Conservation (phyloP, 2,888 invertebrate species). For the Yponomeuta cagnagella region DNA sequence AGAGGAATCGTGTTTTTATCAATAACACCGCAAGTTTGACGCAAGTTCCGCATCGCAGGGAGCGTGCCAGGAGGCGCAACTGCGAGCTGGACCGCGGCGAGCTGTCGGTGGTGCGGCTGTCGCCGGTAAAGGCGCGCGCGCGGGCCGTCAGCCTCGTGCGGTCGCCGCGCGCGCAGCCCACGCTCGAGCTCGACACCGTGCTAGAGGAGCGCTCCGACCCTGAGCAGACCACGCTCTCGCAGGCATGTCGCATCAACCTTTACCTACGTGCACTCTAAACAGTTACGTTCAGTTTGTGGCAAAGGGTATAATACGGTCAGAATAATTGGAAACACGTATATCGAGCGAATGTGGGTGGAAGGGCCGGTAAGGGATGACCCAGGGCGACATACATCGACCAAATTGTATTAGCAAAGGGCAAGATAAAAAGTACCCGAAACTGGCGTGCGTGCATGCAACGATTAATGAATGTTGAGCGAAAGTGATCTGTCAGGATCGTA, state of each 20-base stretch:
- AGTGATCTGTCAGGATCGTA: too few relatives aligned
- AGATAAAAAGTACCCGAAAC: too few relatives aligned
- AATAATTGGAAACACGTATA: too few relatives aligned
- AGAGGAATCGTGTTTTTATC: too few relatives aligned
- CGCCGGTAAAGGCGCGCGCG: slow-evolving; percentile 51
- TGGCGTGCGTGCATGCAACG: too few relatives aligned
- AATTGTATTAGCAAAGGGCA: too few relatives aligned
- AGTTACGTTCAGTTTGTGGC: slow-evolving; percentile 79
- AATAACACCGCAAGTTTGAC: neutral
- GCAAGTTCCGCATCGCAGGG: slow-evolving; percentile 53
- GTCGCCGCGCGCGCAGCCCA: slow-evolving; percentile 83
- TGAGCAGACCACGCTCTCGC: slow-evolving; percentile 78
- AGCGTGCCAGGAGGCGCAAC: slow-evolving; percentile 86
- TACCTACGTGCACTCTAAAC: slow-evolving; percentile 50
- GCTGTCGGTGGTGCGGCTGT: slow-evolving; percentile 84
- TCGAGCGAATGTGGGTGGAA: too few relatives aligned
- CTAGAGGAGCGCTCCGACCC: slow-evolving; percentile 89
- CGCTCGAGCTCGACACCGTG: slow-evolving; percentile 88
- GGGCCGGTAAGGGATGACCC: too few relatives aligned
- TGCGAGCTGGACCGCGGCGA: slow-evolving; percentile 89
- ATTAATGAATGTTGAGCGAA: too few relatives aligned
- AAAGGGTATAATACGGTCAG: too few relatives aligned
- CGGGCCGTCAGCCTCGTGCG: slow-evolving; percentile 64
- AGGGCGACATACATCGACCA: too few relatives aligned
- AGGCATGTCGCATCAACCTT: slow-evolving; percentile 35